phyloP scores from a whole-genome alignment of 2,797 vertebrate genomes.

The Dallia pectoralis region DNA sequence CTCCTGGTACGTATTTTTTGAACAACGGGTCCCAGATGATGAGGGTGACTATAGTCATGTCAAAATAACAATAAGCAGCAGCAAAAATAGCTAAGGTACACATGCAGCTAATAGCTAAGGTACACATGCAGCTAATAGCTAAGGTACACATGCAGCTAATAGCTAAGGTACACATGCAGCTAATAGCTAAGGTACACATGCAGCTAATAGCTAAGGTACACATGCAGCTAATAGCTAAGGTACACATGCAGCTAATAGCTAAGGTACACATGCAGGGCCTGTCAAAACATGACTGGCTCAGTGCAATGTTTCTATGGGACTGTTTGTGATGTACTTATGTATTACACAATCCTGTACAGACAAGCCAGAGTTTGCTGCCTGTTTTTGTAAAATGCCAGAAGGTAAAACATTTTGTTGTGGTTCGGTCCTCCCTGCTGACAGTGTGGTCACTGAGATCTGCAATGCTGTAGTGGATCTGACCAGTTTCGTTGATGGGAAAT shows the following conservation, averaged over 20 bases:
- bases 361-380: conserved; percentile 17
- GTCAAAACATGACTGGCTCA: conserved; percentile 50
- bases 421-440: too few species aligned
- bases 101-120: not conserved
- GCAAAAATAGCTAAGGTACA: not conserved
- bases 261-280: conserved; percentile 29
- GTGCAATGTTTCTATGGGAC: conserved; percentile 15
- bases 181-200: not conserved
- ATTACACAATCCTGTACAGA: conserved; percentile 44
- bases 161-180: not conserved
- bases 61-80: not conserved
- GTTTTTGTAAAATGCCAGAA: too few species aligned
- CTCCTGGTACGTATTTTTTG: too few species aligned
- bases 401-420: too few species aligned
- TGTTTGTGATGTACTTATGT: conserved; percentile 32
- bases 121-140: not conserved
- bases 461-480: too few species aligned
- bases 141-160: not conserved
- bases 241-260: not conserved
- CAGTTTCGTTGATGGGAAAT: too few species aligned
- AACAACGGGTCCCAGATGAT: not conserved
- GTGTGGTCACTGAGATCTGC: too few species aligned
- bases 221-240: not conserved
- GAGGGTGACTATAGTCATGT: conserved; percentile 18
- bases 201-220: not conserved